Evolutionary conservation across 2,113 vertebrate species (phyloP).

Genomic region (Bos indicus): DNA sequence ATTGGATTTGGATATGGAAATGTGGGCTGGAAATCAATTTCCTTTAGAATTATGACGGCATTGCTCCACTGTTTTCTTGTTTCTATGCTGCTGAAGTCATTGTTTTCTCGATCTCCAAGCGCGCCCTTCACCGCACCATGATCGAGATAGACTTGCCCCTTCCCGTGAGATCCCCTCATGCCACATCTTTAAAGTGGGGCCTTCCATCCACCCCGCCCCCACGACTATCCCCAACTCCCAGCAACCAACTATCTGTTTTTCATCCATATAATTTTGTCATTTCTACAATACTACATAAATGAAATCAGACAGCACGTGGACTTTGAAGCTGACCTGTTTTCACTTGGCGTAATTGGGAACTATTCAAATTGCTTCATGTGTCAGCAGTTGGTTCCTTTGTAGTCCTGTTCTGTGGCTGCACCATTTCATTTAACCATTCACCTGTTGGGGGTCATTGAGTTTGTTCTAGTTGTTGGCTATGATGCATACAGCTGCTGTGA

Average conservation of each 20-base stretch:
- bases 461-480: neutral
- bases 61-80: neutral
- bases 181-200: too few species aligned
- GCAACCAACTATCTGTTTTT: too few species aligned
- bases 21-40: neutral
- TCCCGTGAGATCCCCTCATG: rapidly evolving
- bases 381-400: rapidly evolving
- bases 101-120: neutral
- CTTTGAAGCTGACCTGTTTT: neutral
- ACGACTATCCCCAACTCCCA: neutral
- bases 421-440: rapidly evolving
- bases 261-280: too few species aligned
- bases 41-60: neutral
- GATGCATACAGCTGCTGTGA: too few species aligned
- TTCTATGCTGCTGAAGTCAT: neutral
- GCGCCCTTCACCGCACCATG: rapidly evolving
- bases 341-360: rapidly evolving
- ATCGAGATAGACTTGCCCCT: too few species aligned
- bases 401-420: rapidly evolving
- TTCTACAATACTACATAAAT: too few species aligned
- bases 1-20: neutral
- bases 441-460: rapidly evolving
- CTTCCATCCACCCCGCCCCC: rapidly evolving
- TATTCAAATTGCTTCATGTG: rapidly evolving
- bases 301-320: neutral